A percentile compares a stretch with the other conserved stretches of the same genome.
Conservation (phyloP, 2,797 vertebrate species). For the Natrix natrix region DNA sequence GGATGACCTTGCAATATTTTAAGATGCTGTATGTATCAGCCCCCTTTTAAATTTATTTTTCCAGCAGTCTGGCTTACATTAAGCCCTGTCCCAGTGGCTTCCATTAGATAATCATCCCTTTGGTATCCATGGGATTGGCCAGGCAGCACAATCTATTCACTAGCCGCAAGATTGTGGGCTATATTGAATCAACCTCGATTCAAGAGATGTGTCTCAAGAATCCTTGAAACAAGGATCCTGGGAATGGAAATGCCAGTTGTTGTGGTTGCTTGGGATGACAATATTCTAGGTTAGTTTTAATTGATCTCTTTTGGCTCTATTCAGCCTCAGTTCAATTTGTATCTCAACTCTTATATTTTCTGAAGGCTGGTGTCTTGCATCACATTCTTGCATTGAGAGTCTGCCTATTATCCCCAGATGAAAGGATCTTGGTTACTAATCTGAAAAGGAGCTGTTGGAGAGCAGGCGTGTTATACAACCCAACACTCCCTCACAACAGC, state of each 20-base stretch:
- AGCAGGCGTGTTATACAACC: background rate
- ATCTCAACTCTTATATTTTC: background rate
- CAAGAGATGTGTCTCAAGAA: background rate
- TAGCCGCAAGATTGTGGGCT: background rate
- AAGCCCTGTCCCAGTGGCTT: background rate
- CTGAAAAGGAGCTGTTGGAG: background rate
- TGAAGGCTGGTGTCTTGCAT: background rate
- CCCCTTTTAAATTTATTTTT: constrained; percentile 6
- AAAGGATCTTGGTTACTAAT: background rate
- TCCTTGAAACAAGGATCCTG: background rate
- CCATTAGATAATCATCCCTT: background rate
- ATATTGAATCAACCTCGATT: background rate
- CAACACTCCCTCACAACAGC: background rate
- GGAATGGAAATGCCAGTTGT: background rate
- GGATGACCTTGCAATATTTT: background rate
- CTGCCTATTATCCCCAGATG: background rate
- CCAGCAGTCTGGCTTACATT: background rate
- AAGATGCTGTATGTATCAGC: background rate
- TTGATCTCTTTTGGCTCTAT: background rate
- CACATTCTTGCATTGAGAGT: background rate
- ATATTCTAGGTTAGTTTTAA: background rate
- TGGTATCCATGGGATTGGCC: background rate
- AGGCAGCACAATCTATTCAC: background rate
- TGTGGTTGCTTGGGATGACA: background rate
- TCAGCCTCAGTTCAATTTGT: background rate